Percentiles rank a stretch among this genome's conserved stretches.
Conservation (phyloP, 2,797 vertebrate genomes). For the Halcyon badia region DNA sequence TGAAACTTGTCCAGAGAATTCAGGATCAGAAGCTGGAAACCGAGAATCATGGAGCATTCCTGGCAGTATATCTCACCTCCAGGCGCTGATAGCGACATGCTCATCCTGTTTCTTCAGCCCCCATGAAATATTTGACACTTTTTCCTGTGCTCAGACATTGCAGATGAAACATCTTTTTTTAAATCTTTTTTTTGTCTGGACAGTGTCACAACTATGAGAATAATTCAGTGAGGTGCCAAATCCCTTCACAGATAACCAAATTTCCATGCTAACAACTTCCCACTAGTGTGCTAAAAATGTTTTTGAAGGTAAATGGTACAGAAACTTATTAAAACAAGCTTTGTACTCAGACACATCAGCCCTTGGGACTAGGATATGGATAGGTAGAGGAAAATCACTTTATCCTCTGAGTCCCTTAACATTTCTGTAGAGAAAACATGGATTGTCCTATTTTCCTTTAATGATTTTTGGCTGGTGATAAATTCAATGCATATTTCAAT, state of each 20-base stretch:
- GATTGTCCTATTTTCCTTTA: not conserved
- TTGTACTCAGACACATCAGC: not conserved
- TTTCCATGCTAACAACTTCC: not conserved
- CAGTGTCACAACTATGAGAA: not conserved
- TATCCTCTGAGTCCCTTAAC: accelerated
- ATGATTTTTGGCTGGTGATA: not conserved
- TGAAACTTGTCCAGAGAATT: not conserved
- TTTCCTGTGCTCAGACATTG: not conserved
- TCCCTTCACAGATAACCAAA: not conserved
- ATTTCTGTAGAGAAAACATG: not conserved
- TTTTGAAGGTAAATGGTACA: not conserved
- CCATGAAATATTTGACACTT: not conserved
- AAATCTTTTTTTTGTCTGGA: not conserved
- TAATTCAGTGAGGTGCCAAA: not conserved
- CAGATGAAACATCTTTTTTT: not conserved
- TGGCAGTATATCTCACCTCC: not conserved
- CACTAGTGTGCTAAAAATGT: not conserved
- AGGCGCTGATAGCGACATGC: not conserved
- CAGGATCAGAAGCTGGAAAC: not conserved
- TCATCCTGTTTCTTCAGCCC: not conserved
- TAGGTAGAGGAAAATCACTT: not conserved
- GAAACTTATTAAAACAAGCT: not conserved
- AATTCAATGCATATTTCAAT: not conserved
- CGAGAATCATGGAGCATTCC: accelerated
- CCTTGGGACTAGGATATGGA: not conserved